A percentile compares a stretch with the other conserved stretches of the same genome.
These are phyloP conservation scores for Eudyptes chrysolophus DNA, from an alignment of 2,113 vertebrate species.

Conservation along the genomic window DNA sequence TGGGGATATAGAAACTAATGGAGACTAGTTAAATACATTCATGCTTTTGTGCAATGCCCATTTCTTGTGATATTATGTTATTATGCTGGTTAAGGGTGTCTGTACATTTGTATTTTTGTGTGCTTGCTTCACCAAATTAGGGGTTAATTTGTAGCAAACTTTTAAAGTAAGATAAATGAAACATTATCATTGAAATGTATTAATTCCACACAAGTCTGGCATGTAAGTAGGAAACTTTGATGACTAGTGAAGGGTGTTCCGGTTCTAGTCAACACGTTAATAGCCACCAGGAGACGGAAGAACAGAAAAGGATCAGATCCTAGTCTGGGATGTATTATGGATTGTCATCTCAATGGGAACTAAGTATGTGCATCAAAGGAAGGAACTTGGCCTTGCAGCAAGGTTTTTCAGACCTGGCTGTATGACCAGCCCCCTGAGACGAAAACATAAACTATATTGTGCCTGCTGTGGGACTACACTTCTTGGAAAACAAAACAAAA, in stretches of 20 bases:
- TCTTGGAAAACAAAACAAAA: background rate
- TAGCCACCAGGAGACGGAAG: background rate
- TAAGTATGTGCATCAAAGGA: background rate
- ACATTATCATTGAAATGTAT: background rate
- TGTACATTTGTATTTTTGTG: background rate
- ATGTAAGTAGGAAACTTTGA: background rate
- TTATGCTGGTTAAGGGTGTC: background rate
- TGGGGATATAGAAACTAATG: background rate
- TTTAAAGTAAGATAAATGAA: background rate
- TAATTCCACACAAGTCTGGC: background rate
- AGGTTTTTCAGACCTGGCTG: background rate
- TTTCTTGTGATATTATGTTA: background rate
- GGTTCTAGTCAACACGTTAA: background rate
- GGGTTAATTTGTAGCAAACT: background rate
- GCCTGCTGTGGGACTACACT: background rate
- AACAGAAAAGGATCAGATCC: background rate
- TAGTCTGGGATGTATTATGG: background rate
- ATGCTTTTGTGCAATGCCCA: background rate
- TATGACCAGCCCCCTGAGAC: background rate
- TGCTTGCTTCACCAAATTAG: background rate
- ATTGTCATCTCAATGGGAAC: background rate
- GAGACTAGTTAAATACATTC: background rate
- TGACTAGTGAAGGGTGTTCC: background rate
- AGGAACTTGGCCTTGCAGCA: background rate
- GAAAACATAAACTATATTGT: background rate